Evolutionary conservation across 2,113 vertebrate species (phyloP).

Genomic region (Mobula birostris): DNA sequence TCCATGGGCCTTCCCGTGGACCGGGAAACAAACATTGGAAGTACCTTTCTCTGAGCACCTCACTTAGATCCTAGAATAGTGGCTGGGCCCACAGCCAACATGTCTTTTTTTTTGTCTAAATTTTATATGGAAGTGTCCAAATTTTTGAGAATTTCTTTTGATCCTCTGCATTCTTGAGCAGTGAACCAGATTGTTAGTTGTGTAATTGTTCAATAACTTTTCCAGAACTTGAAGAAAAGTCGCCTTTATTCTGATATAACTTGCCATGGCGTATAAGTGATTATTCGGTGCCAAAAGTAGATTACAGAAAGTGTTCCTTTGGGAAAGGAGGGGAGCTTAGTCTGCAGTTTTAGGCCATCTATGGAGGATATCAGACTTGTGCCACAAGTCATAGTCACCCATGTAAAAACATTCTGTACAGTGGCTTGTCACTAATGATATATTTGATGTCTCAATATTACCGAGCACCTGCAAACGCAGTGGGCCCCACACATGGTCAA

Average conservation of each 20-base stretch:
- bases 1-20: not conserved
- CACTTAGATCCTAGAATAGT: conserved; percentile 30
- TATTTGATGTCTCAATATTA: not conserved
- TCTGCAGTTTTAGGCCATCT: not conserved
- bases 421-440: not conserved
- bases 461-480: not conserved
- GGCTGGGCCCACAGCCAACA: not conserved
- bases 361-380: not conserved
- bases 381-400: not conserved
- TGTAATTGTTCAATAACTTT: not conserved
- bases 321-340: not conserved
- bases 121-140: conserved; percentile 3
- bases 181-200: not conserved
- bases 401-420: not conserved
- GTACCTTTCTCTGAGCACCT: conserved; percentile 46
- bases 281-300: conserved; percentile 7
- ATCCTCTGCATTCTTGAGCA: not conserved
- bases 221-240: not conserved
- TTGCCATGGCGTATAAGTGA: not conserved
- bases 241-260: not conserved
- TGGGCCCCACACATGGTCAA: conserved; percentile 52
- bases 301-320: not conserved
- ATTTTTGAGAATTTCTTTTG: not conserved
- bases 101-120: not conserved
- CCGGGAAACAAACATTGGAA: not conserved